A percentile compares a stretch with the other conserved stretches of the same genome.
Evolutionary conservation across 2,113 vertebrate genomes (phyloP).

Genomic region (Hippocampus zosterae): DNA sequence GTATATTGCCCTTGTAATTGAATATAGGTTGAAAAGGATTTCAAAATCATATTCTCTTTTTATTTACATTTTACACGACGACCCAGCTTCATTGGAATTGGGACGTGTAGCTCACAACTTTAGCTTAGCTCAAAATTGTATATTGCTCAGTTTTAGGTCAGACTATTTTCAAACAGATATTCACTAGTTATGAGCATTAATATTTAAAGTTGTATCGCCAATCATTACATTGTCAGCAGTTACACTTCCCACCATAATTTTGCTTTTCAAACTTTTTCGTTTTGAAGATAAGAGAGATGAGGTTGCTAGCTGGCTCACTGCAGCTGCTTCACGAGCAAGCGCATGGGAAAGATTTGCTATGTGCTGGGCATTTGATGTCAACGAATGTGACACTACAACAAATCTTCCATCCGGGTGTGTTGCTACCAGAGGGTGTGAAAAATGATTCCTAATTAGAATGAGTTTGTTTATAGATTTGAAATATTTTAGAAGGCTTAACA

Average conservation of each 20-base stretch:
- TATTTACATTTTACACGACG: no score
- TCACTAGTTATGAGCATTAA: neutral
- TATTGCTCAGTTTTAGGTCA: neutral
- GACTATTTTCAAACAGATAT: neutral
- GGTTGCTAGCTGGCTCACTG: neutral
- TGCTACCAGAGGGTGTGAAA: constrained; percentile 42
- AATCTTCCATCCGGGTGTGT: constrained; percentile 20
- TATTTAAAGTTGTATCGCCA: neutral
- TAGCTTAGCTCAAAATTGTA: neutral
- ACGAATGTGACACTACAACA: constrained; percentile 13
- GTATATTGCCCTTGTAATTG: no score
- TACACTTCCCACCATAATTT: constrained; percentile 6
- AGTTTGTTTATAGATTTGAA: constrained; percentile 35
- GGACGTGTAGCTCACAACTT: no score
- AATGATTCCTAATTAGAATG: constrained; percentile 37
- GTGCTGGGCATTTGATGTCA: constrained; percentile 29
- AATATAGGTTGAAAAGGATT: no score
- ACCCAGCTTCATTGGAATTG: no score
- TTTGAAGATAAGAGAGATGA: neutral
- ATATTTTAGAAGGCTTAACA: constrained; percentile 69
- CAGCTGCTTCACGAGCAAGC: neutral
- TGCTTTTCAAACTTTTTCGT: neutral
- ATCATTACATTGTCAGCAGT: constrained; percentile 33
- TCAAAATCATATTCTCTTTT: no score
- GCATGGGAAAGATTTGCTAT: neutral